Evolutionary conservation across 2,113 vertebrate species (phyloP).

Genomic region (Macrotis lagotis): DNA sequence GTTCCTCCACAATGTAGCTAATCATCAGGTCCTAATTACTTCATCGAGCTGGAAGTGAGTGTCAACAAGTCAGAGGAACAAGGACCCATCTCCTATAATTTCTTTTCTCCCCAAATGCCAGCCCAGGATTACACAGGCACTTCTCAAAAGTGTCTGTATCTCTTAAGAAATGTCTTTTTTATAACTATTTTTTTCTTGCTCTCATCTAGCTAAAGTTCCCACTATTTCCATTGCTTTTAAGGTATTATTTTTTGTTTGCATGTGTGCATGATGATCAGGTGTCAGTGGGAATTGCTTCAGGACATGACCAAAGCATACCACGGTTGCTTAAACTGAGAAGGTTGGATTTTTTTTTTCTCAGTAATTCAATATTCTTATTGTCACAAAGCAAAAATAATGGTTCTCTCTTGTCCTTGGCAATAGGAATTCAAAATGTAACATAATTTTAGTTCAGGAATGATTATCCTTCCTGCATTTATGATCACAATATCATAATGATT

Average conservation of each 20-base stretch:
- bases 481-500: background rate
- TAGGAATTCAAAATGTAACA: background rate
- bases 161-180: background rate
- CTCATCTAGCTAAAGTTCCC: background rate
- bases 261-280: background rate
- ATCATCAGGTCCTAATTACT: too few relatives aligned
- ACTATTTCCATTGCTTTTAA: background rate
- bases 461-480: background rate
- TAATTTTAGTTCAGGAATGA: background rate
- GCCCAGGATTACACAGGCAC: background rate
- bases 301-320: background rate
- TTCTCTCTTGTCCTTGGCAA: background rate
- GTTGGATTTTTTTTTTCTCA: background rate
- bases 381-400: background rate
- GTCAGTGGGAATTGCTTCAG: background rate
- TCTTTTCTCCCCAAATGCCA: background rate
- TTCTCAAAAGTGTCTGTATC: background rate
- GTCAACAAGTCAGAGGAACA: too few relatives aligned
- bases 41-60: too few relatives aligned
- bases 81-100: too few relatives aligned
- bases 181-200: background rate
- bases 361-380: background rate
- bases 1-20: too few relatives aligned
- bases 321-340: background rate
- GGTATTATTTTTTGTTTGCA: background rate